Base-by-base conservation (phyloP, 2,113 vertebrate species). In the Halcyon senegalensis region DNA sequence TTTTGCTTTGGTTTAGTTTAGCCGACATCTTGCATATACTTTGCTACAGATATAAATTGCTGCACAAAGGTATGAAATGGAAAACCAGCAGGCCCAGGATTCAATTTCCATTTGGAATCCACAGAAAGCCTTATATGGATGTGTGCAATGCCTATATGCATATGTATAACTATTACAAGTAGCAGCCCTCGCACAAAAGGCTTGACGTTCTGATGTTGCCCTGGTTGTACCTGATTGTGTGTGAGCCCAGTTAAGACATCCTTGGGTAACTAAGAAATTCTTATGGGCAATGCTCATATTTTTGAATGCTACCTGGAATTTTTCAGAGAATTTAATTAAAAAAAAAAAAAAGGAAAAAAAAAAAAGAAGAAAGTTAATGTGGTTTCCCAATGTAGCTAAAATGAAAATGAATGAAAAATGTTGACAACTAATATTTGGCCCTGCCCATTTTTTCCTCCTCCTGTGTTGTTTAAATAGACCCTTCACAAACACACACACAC, bases 1-100 rank as follows among this genome's bases (percentile, higher is more conserved):
- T 66, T 86, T 84, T 91, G 43, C 24, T 80, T 94, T 89, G 67
- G 33, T 81, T 96, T 85, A 68, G 23, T 60, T 75, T 78, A 85
- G 67, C 19, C 60, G 72, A 58, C 8, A 58, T 62, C 94, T 76
- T 84, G 46, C 27, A 4, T 76, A 28, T 48, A 48, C 31, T 68
- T 94, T 78, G 58, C 77, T 66, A 51, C 13, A 44, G 24, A 31
- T 68, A 87, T 8, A 89, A 94, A 91, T 82, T 79, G 24, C 44
- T 94, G 44, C 24, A 39, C 43, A 68, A 62, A 76, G 48, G 69
- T 84, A 44, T 56, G 69, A 91, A 48, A 75, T 33, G 68, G 86
- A 89, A 95, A 75, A 50, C 5, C 56, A 87, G 39, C 39, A 79
- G 66, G 37, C 35, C 27, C 33, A 75, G 84, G 33, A 30, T 82